A percentile compares a stretch with the other conserved stretches of the same genome.
Conservation (phyloP, 2,113 vertebrate species). For the Spilogale gracilis region DNA sequence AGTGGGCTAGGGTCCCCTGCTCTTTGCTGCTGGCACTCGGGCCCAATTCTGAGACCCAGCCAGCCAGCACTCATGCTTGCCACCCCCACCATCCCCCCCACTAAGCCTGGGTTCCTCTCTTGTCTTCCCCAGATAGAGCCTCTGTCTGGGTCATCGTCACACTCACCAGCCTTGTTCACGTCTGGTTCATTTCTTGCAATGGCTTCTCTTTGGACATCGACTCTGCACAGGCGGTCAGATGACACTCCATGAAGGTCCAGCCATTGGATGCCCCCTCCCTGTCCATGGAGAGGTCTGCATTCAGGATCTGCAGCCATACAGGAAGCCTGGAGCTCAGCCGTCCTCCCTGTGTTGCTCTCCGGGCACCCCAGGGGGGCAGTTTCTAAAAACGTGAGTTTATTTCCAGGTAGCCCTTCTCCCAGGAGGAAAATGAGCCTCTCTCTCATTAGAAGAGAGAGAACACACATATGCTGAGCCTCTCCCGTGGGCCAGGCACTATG, state of each 20-base stretch:
- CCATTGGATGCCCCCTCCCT: neutral
- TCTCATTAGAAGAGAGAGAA: neutral
- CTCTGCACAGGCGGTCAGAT: neutral
- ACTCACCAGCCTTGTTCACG: neutral
- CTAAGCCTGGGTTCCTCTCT: neutral
- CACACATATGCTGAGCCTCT: fast-evolving
- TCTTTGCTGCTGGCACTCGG: neutral
- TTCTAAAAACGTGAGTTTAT: neutral
- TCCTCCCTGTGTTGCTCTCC: neutral
- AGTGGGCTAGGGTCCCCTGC: no score
- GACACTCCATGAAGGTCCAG: neutral
- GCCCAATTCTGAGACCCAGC: neutral
- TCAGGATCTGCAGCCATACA: fast-evolving
- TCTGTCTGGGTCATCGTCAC: neutral
- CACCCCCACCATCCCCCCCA: no score
- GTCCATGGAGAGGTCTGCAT: fast-evolving
- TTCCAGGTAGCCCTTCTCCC: neutral
- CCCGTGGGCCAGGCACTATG: fast-evolving
- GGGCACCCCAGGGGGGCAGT: fast-evolving
- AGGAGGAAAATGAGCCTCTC: no score
- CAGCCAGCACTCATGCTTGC: fast-evolving
- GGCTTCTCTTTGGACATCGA: neutral
- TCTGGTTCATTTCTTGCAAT: neutral
- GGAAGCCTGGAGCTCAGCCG: neutral
- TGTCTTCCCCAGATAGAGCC: neutral